Evolutionary conservation across 2,113 vertebrate species (phyloP).

Genomic region (Poeciliopsis prolifica): DNA sequence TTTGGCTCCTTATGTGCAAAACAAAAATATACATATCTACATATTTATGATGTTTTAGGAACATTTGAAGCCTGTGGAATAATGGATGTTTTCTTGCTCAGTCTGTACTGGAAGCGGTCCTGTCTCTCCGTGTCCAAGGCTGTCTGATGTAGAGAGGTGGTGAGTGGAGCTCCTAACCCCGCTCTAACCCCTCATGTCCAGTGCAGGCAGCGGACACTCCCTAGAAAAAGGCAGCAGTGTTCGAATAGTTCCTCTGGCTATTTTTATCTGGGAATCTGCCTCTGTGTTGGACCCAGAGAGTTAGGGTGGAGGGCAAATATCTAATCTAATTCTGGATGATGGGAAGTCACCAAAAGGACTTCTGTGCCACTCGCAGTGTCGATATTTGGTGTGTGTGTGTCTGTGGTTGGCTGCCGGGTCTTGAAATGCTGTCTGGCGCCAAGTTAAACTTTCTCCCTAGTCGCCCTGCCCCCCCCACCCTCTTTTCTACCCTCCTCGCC

Average conservation of each 20-base stretch:
- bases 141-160: conserved; percentile 43
- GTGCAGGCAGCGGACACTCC: conserved; percentile 73
- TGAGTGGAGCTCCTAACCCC: conserved; percentile 71
- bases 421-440: conserved; percentile 80
- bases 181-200: conserved; percentile 72
- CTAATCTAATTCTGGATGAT: conserved; percentile 79
- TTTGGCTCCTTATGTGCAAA: conserved; percentile 21
- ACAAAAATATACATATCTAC: conserved; percentile 5
- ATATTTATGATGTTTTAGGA: neutral
- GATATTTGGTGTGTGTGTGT: conserved; percentile 57
- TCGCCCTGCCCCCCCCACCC: conserved; percentile 42
- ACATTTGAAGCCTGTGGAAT: neutral
- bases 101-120: conserved; percentile 15
- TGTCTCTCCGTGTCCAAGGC: conserved; percentile 33
- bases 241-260: conserved; percentile 79
- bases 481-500: conserved; percentile 23
- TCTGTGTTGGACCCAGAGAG: conserved; percentile 70
- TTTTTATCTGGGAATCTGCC: conserved; percentile 83
- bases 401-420: conserved; percentile 69
- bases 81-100: neutral
- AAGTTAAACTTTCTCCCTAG: conserved; percentile 77
- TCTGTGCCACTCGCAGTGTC: conserved; percentile 63
- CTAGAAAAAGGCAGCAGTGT: conserved; percentile 73
- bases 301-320: conserved; percentile 72
- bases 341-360: conserved; percentile 78